These are phyloP conservation scores for Syngnathus acus DNA, from an alignment of 2,797 vertebrate species.

Conservation along the genomic window DNA sequence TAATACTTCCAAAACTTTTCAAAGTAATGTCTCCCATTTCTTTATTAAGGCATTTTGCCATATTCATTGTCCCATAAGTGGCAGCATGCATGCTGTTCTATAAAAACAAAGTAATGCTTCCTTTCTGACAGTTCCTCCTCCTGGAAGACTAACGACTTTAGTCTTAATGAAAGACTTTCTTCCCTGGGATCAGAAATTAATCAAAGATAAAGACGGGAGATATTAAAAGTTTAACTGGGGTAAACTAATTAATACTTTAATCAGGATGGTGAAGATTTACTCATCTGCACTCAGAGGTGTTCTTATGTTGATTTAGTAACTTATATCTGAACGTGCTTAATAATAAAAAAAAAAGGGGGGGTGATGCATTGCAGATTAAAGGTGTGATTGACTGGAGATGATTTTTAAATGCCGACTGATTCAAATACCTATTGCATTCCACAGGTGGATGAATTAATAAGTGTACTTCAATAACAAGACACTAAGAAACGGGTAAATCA, in stretches of 20 bases:
- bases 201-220: slow-evolving; percentile 66
- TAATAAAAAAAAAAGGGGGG: no score
- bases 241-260: slow-evolving; percentile 62
- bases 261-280: slow-evolving; percentile 15
- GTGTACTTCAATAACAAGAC: not conserved
- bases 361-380: not conserved
- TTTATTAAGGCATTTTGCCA: no score
- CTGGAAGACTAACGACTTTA: slow-evolving; percentile 70
- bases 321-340: not conserved
- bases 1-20: not conserved
- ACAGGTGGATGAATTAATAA: not conserved
- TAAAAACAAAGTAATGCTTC: not conserved
- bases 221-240: slow-evolving; percentile 74
- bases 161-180: slow-evolving; percentile 73
- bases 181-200: slow-evolving; percentile 68
- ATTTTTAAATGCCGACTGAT: not conserved
- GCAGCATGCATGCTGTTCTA: slow-evolving; percentile 24
- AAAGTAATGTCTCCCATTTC: not conserved
- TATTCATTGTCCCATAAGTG: not conserved
- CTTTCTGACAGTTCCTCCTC: slow-evolving; percentile 46
- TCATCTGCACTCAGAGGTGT: not conserved
- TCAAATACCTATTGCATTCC: not conserved
- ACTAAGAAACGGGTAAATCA: not conserved
- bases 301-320: not conserved
- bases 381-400: not conserved